Conservation (phyloP, 2,113 vertebrate species). For the Cathartes aura region DNA sequence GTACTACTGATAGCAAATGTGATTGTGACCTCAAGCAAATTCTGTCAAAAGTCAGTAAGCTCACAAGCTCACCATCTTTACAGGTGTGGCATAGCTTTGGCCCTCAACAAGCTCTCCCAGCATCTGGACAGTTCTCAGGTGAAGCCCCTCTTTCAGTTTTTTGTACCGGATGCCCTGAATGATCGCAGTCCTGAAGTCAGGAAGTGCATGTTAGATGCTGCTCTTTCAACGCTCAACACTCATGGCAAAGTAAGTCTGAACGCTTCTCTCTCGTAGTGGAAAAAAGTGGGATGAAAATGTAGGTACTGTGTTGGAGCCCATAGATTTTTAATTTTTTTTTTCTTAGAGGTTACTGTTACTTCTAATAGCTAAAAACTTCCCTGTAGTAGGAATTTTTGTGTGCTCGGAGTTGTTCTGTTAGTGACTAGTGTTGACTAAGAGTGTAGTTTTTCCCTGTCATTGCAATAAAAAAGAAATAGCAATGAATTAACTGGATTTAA, state of each 20-base stretch:
- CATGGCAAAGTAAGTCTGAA: constrained; percentile 90
- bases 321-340: background rate
- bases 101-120: constrained; percentile 92
- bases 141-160: constrained; percentile 96
- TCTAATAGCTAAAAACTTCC: background rate
- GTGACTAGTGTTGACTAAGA: background rate
- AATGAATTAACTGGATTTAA: background rate
- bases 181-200: constrained; percentile 93
- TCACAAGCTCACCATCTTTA: background rate
- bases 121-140: constrained; percentile 91
- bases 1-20: background rate
- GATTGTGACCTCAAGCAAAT: background rate
- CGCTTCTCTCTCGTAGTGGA: background rate
- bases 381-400: background rate
- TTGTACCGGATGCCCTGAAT: constrained; percentile 96
- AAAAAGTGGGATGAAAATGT: background rate
- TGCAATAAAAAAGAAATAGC: background rate
- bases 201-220: constrained; percentile 95
- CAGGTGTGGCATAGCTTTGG: constrained; percentile 95
- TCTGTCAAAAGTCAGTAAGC: background rate
- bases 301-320: background rate
- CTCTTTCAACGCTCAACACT: constrained; percentile 91
- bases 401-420: background rate
- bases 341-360: background rate
- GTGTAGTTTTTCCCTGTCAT: background rate